phyloP scores from a whole-genome alignment of 2,797 vertebrate species.

The Monodelphis domestica region DNA sequence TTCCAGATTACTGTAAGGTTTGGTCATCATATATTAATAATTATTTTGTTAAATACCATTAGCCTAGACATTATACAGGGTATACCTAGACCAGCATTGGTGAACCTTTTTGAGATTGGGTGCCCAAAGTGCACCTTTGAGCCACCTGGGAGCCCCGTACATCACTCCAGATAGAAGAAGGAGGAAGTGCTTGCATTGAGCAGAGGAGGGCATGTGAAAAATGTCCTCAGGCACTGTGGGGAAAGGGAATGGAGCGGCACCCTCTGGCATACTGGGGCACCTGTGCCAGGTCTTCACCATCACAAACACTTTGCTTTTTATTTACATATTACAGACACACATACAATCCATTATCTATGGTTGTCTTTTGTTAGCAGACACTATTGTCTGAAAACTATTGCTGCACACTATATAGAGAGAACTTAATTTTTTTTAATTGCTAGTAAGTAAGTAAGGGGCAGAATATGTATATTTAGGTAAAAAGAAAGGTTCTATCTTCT shows the following conservation, averaged over 20 bases:
- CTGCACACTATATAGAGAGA: neutral
- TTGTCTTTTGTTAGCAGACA: neutral
- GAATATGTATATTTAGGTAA: neutral
- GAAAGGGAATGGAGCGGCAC: too few species aligned
- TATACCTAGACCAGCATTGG: too few species aligned
- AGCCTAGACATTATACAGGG: neutral
- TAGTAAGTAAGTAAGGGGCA: neutral
- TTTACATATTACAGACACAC: neutral
- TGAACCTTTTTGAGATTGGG: too few species aligned
- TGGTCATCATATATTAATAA: neutral
- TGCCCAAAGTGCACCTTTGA: too few species aligned
- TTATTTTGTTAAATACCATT: neutral
- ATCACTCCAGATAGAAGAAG: too few species aligned
- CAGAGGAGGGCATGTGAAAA: too few species aligned
- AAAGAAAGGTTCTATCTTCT: neutral
- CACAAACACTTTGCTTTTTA: neutral
- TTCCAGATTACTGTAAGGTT: neutral
- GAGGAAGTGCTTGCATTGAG: too few species aligned
- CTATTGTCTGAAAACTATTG: neutral
- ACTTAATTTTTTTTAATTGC: neutral
- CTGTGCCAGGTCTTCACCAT: too few species aligned
- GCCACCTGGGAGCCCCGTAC: too few species aligned
- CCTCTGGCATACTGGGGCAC: too few species aligned
- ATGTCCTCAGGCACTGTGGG: too few species aligned
- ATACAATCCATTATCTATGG: neutral